Conservation (phyloP, 2,797 vertebrate species). For the Sebastes paucispinis region DNA sequence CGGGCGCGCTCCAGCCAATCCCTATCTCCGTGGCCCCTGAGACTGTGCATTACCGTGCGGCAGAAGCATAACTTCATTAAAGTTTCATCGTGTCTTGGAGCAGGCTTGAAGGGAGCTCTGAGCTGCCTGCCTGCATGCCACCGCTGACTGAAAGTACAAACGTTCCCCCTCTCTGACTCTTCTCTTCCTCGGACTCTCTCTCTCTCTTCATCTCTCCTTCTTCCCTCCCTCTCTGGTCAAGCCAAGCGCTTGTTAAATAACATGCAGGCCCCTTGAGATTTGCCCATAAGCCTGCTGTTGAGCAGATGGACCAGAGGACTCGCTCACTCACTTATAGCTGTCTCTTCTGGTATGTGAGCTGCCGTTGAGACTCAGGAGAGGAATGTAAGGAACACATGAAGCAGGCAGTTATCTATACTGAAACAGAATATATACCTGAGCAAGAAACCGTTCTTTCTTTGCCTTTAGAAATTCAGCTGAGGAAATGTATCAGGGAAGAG, state of each 20-base stretch:
- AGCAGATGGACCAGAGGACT: constrained; percentile 33
- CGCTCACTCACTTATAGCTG: constrained; percentile 35
- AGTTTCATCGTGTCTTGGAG: constrained; percentile 63
- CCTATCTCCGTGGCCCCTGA: constrained; percentile 17
- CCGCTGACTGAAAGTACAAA: constrained; percentile 23
- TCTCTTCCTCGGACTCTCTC: not conserved
- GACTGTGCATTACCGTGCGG: constrained; percentile 39
- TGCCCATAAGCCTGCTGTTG: constrained; percentile 16
- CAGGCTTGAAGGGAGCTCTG: constrained; percentile 39
- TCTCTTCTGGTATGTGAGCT: constrained; percentile 40
- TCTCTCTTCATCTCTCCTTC: not conserved
- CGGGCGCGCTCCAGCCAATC: constrained; percentile 30
- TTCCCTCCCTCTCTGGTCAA: constrained; percentile 2
- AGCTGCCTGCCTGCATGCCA: constrained; percentile 34
- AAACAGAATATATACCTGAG: not conserved
- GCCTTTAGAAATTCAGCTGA: not conserved
- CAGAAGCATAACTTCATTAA: constrained; percentile 64
- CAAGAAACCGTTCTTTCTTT: not conserved
- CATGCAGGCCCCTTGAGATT: constrained; percentile 38
- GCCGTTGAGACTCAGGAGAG: constrained; percentile 6
- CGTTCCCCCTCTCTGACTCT: not conserved
- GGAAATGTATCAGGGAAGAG: not conserved
- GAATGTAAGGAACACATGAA: not conserved
- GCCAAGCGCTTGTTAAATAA: constrained; percentile 42
- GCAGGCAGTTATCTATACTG: constrained; percentile 3